Percentiles rank a stretch among this genome's conserved stretches.
Conservation (phyloP, 2,797 vertebrate genomes). For the Bradypodion ventrale region DNA sequence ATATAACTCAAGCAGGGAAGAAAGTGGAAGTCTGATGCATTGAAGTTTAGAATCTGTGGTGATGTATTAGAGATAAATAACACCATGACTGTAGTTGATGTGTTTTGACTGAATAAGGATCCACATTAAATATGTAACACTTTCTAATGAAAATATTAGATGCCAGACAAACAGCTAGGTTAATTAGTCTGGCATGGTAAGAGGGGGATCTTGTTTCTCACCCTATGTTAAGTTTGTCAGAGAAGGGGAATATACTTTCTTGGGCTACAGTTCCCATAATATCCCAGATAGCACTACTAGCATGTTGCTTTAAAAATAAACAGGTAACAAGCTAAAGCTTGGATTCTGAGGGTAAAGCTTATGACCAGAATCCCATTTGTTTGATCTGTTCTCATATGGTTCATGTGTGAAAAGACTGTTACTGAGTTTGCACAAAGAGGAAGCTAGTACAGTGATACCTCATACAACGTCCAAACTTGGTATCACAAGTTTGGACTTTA, state of each 20-base stretch:
- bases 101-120: neutral
- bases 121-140: neutral
- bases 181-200: neutral
- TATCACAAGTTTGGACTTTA: too few species aligned
- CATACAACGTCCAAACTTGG: too few species aligned
- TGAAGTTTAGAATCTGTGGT: neutral
- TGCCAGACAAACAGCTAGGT: too few species aligned
- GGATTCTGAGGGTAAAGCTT: neutral
- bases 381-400: too few species aligned
- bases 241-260: too few species aligned
- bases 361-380: too few species aligned
- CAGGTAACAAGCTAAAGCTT: neutral
- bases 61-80: neutral
- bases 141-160: neutral
- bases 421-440: too few species aligned
- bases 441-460: too few species aligned
- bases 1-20: neutral
- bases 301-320: neutral
- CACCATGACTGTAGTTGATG: neutral
- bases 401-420: too few species aligned
- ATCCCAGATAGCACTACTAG: too few species aligned
- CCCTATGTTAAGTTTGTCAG: too few species aligned
- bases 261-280: too few species aligned
- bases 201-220: neutral
- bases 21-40: neutral